A percentile compares a stretch with the other conserved stretches of the same genome.
phyloP scores from a whole-genome alignment of 2,797 vertebrate species.

The Sus cebifrons region DNA sequence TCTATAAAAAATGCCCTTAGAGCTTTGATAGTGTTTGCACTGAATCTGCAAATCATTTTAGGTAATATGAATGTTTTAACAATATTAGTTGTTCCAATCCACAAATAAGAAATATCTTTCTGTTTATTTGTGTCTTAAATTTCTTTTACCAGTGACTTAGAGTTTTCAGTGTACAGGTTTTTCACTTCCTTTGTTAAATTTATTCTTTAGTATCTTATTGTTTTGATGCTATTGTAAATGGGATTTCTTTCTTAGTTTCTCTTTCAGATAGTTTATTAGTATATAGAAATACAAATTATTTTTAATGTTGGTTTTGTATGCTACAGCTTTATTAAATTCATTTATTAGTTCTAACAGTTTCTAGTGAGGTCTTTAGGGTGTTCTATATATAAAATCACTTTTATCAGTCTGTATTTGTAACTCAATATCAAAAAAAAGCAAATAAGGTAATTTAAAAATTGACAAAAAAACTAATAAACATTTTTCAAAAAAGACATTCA shows the following conservation, averaged over 20 bases:
- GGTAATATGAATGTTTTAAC: not conserved
- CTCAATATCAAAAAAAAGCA: not conserved
- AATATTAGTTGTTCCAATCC: not conserved
- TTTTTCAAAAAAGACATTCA: not conserved
- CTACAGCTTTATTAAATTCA: not conserved
- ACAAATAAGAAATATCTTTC: not conserved
- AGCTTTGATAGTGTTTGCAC: not conserved
- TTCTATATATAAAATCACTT: not conserved
- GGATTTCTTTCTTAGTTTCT: not conserved
- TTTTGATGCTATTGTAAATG: not conserved
- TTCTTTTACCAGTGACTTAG: not conserved
- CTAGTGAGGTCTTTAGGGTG: not conserved
- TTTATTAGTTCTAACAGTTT: not conserved
- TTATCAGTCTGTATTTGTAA: not conserved
- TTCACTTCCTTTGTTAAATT: not conserved
- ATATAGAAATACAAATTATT: slow-evolving; percentile 4
- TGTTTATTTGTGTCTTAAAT: not conserved
- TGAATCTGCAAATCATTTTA: not conserved
- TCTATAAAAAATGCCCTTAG: not conserved
- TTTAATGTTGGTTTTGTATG: not conserved
- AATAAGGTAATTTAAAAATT: not conserved
- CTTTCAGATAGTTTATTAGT: not conserved
- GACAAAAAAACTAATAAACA: not conserved
- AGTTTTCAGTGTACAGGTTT: not conserved
- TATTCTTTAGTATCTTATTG: not conserved